phyloP scores from a whole-genome alignment of 2,888 invertebrate genomes.

The Incurvaria masculella region DNA sequence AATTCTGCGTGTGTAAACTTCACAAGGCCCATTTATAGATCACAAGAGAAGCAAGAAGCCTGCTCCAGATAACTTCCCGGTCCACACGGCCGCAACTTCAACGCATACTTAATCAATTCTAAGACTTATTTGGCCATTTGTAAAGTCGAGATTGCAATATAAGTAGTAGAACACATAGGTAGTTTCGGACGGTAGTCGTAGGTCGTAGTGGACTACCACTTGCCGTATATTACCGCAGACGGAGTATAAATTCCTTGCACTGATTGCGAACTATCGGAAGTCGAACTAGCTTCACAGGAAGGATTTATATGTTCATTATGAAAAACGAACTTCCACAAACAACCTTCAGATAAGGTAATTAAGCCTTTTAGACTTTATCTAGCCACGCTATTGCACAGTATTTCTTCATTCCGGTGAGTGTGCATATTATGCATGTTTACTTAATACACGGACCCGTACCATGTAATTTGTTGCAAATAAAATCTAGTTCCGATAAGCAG shows the following conservation, averaged over 20 bases:
- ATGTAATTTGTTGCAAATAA: no score
- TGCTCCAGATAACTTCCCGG: slow-evolving; percentile 36
- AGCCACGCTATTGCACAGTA: no score
- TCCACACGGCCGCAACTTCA: slow-evolving; percentile 28
- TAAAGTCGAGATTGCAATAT: no score
- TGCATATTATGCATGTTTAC: no score
- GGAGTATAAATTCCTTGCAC: slow-evolving; percentile 36
- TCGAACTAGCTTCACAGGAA: not conserved
- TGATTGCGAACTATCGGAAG: slow-evolving; percentile 23
- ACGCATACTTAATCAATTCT: not conserved
- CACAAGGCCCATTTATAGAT: slow-evolving; percentile 32
- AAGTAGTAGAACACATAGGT: no score
- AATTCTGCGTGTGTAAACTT: not conserved
- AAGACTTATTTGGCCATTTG: no score
- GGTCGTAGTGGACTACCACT: slow-evolving; percentile 18
- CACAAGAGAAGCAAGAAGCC: slow-evolving; percentile 30
- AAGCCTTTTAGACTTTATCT: not conserved
- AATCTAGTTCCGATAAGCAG: no score
- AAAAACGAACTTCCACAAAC: not conserved
- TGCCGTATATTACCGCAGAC: slow-evolving; percentile 30
- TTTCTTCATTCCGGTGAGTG: no score
- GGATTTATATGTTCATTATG: not conserved
- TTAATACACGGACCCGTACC: no score
- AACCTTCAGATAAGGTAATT: not conserved
- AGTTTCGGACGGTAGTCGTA: no score